Conservation (phyloP, 2,888 invertebrate genomes). For the Erynnis tages region DNA sequence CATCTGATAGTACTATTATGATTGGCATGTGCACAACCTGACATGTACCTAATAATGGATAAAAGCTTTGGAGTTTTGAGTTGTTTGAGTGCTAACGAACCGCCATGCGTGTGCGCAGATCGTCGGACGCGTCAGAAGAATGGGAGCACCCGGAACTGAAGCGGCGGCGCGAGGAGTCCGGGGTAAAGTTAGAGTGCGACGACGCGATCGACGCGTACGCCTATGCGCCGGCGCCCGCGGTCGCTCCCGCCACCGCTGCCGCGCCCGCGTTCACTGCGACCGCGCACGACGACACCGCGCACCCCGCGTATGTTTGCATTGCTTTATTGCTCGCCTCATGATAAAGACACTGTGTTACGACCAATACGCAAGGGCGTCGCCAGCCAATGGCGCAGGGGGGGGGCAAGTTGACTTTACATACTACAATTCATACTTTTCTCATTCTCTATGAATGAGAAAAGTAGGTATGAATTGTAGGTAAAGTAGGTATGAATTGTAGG, state of each 20-base stretch:
- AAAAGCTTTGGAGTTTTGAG: background rate
- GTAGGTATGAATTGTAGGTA: no score
- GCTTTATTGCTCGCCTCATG: background rate
- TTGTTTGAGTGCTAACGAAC: no score
- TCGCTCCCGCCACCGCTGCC: conserved; percentile 59
- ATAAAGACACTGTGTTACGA: background rate
- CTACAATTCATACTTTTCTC: no score
- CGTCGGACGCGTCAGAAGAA: conserved; percentile 69
- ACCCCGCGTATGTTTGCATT: conserved; percentile 36
- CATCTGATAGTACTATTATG: no score
- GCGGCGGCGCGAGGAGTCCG: conserved; percentile 80
- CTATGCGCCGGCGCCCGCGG: conserved; percentile 61
- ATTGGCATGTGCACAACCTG: no score
- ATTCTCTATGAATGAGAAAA: no score
- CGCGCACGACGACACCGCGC: conserved; percentile 40
- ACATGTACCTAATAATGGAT: no score
- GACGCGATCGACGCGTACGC: conserved; percentile 86
- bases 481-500: no score
- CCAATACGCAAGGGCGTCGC: no score
- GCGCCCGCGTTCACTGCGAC: conserved; percentile 41
- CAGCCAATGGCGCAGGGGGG: no score
- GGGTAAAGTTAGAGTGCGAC: conserved; percentile 87
- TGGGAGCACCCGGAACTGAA: conserved; percentile 75
- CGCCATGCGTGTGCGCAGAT: conserved; percentile 64
- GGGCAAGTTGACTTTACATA: no score